Evolutionary conservation across 64 coral and sea anemone genomes (phyloP).

Genomic region (Platygyra sinensis): DNA sequence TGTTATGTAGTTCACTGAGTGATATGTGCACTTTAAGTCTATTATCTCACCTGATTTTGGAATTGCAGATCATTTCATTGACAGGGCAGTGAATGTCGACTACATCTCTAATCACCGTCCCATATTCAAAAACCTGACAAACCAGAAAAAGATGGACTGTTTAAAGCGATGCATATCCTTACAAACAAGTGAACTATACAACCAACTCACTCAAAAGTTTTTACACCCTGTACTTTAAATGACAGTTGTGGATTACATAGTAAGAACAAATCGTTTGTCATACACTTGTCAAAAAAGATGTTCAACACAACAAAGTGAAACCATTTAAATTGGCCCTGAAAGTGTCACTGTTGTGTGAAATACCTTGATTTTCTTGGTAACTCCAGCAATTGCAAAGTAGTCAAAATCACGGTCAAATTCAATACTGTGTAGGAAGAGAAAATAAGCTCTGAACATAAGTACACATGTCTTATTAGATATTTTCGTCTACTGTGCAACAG

Average conservation of each 20-base stretch:
- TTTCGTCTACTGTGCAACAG: background rate
- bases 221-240: too few species aligned
- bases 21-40: too few species aligned
- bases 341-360: background rate
- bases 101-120: constrained; percentile 92
- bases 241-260: too few species aligned
- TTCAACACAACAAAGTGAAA: too few species aligned
- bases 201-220: too few species aligned
- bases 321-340: too few species aligned
- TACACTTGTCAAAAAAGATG: too few species aligned
- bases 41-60: constrained; percentile 85
- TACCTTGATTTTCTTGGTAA: constrained; percentile 99
- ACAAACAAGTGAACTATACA: too few species aligned
- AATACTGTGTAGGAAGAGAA: constrained; percentile 66
- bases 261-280: too few species aligned
- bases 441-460: background rate
- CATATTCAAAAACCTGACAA: constrained; percentile 94
- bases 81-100: constrained; percentile 97
- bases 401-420: constrained; percentile 98
- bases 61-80: constrained; percentile 98
- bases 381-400: constrained; percentile 99
- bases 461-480: background rate
- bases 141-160: background rate
- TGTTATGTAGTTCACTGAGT: too few species aligned
- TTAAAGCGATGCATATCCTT: background rate